phyloP scores from a whole-genome alignment of 2,888 invertebrate genomes.

The Apodemia hepburni region DNA sequence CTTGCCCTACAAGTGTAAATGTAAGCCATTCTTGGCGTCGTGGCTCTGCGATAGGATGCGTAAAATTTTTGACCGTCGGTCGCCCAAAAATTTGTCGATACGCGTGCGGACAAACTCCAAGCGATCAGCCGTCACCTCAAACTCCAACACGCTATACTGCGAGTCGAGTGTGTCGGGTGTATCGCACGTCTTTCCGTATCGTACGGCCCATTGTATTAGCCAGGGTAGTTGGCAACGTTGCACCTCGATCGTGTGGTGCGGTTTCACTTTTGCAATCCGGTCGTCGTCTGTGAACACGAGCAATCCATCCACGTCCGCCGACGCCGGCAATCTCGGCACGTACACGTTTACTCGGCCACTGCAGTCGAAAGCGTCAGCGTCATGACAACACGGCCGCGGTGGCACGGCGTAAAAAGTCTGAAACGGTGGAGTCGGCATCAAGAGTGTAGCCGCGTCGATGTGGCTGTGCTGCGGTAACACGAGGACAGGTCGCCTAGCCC shows the following conservation, averaged over 20 bases:
- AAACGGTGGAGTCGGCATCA: constrained; percentile 3
- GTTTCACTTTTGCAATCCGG: background rate
- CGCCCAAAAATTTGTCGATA: constrained; percentile 1
- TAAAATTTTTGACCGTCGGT: background rate
- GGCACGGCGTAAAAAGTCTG: constrained; percentile 3
- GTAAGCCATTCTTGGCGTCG: no score
- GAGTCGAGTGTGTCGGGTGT: constrained; percentile 4
- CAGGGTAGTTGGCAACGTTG: constrained; percentile 2
- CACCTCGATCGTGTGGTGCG: background rate
- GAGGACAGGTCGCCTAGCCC: background rate
- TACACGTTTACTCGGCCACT: constrained; percentile 1
- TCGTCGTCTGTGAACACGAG: constrained; percentile 8
- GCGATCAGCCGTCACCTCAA: background rate
- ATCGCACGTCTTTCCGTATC: constrained; percentile 2
- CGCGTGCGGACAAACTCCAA: constrained; percentile 2
- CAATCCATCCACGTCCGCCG: constrained; percentile 1
- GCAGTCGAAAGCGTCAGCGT: background rate
- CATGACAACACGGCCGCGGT: background rate
- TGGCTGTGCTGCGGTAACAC: background rate
- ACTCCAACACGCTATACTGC: constrained; percentile 7
- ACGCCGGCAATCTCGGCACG: background rate
- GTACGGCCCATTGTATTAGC: background rate
- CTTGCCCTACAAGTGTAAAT: no score
- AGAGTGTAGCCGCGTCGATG: background rate
- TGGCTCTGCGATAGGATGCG: no score